A percentile compares a stretch with the other conserved stretches of the same genome.
phyloP scores from a whole-genome alignment of 2,888 invertebrate species.

The Heliothis peltigera region DNA sequence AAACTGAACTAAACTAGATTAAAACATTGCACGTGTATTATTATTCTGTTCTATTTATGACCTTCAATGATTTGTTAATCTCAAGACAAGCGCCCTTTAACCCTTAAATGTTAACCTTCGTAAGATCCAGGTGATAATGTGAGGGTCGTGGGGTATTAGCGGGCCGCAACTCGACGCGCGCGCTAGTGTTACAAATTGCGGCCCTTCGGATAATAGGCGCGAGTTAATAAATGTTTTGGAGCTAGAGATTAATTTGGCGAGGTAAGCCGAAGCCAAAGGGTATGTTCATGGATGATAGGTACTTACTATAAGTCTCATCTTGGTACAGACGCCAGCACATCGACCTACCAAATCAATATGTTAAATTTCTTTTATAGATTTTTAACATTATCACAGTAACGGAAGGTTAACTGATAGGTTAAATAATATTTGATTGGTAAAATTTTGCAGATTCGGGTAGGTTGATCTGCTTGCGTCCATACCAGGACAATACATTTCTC shows the following conservation, averaged over 20 bases:
- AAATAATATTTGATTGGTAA: too few relatives aligned
- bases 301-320: neutral
- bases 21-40: too few relatives aligned
- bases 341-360: too few relatives aligned
- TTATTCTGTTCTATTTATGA: too few relatives aligned
- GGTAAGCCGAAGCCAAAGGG: slow-evolving; percentile 11
- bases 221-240: slow-evolving; percentile 49
- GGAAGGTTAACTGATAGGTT: too few relatives aligned
- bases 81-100: slow-evolving; percentile 5
- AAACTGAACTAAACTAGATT: too few relatives aligned
- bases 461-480: too few relatives aligned
- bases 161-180: slow-evolving; percentile 25
- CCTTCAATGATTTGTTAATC: neutral
- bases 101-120: slow-evolving; percentile 21
- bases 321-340: too few relatives aligned
- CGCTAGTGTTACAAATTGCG: slow-evolving; percentile 49
- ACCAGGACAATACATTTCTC: too few relatives aligned
- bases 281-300: neutral
- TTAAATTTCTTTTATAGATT: too few relatives aligned
- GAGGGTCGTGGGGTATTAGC: neutral
- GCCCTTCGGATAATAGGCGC: slow-evolving; percentile 41
- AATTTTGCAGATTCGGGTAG: too few relatives aligned
- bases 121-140: slow-evolving; percentile 15
- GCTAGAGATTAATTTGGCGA: slow-evolving; percentile 29
- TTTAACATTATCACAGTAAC: too few relatives aligned